phyloP scores from a whole-genome alignment of 2,797 vertebrate genomes.

The Scarus forsteni region DNA sequence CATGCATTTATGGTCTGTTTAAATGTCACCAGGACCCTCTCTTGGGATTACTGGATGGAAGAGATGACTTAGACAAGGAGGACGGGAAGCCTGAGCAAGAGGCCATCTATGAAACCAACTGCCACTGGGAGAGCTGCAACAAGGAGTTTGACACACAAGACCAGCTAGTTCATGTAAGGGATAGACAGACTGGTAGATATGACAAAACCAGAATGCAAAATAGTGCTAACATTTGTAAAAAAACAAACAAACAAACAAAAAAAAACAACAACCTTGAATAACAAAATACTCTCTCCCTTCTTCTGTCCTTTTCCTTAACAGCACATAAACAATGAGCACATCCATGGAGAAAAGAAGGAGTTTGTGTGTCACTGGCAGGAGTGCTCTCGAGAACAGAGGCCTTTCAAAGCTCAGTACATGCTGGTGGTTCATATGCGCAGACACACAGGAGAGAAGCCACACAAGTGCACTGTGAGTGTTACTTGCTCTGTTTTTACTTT shows the following conservation, averaged over 20 bases:
- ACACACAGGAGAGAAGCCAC: slow-evolving; percentile 98
- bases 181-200: neutral
- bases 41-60: slow-evolving; percentile 90
- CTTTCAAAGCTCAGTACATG: slow-evolving; percentile 99
- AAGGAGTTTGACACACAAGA: slow-evolving; percentile 98
- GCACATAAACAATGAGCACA: slow-evolving; percentile 99
- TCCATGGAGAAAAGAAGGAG: slow-evolving; percentile 98
- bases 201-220: neutral
- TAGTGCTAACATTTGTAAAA: neutral
- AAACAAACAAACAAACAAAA: neutral
- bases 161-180: slow-evolving; percentile 96
- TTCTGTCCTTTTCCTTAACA: slow-evolving; percentile 51
- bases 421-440: slow-evolving; percentile 98
- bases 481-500: neutral
- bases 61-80: slow-evolving; percentile 95
- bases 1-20: slow-evolving; percentile 3
- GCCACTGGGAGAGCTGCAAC: slow-evolving; percentile 95
- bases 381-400: slow-evolving; percentile 95
- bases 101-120: slow-evolving; percentile 95
- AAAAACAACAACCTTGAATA: too few species aligned
- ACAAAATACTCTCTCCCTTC: too few species aligned
- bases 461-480: slow-evolving; percentile 96
- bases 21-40: slow-evolving; percentile 88
- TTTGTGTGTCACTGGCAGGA: slow-evolving; percentile 98
- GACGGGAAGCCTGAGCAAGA: slow-evolving; percentile 94